Conservation (phyloP, 2,113 vertebrate genomes). For the Marcusenius ussheri region DNA sequence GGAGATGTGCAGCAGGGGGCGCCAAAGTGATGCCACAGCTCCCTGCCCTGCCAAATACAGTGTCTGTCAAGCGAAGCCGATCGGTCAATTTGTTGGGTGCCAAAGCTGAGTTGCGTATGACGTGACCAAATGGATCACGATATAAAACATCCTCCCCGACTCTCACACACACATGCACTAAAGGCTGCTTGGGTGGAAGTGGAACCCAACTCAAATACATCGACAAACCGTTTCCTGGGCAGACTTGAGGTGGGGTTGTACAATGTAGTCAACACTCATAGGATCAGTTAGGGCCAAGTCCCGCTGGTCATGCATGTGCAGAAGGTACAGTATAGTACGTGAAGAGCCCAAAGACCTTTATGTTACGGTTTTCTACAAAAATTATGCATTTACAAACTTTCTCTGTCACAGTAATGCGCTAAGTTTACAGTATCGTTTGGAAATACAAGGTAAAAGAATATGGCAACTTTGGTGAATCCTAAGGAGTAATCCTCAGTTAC, state of each 20-base stretch:
- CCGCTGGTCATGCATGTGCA: not conserved
- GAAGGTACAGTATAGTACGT: not conserved
- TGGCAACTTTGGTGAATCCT: not conserved
- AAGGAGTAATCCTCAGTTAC: not conserved
- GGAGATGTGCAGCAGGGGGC: conserved; percentile 75
- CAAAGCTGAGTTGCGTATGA: not conserved
- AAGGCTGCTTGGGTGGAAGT: not conserved
- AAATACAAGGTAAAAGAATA: not conserved
- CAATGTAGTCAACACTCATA: not conserved
- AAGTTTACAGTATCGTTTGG: not conserved
- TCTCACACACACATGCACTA: not conserved
- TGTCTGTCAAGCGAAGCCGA: not conserved
- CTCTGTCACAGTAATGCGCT: not conserved
- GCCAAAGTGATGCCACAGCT: conserved; percentile 40
- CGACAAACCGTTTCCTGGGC: not conserved
- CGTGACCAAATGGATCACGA: not conserved
- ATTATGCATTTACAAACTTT: not conserved
- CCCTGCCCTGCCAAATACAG: not conserved
- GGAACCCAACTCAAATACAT: not conserved
- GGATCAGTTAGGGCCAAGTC: not conserved
- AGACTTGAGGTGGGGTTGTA: not conserved
- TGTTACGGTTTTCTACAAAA: not conserved
- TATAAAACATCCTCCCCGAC: not conserved
- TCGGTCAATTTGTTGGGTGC: not conserved
- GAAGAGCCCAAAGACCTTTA: not conserved